phyloP scores from a whole-genome alignment of 2,797 vertebrate species.

The Numenius phaeopus region DNA sequence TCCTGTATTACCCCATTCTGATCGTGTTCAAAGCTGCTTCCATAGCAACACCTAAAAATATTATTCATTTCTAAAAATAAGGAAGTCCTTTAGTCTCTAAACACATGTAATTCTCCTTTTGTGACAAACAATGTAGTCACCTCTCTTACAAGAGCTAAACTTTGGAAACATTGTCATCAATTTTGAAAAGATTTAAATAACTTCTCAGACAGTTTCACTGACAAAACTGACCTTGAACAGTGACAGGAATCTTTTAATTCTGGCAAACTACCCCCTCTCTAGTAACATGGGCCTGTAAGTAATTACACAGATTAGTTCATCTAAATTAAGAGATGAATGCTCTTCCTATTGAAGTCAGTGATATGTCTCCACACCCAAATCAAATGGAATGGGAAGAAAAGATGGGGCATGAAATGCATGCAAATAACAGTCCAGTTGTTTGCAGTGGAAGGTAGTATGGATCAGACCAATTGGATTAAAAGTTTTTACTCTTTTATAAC shows the following conservation, averaged over 20 bases:
- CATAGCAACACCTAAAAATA: slow-evolving; percentile 61
- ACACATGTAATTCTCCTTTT: background rate
- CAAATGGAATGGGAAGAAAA: background rate
- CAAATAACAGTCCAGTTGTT: background rate
- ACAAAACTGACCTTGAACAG: background rate
- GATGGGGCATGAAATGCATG: background rate
- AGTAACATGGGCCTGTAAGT: background rate
- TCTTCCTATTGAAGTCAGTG: background rate
- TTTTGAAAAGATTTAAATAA: background rate
- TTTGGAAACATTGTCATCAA: background rate
- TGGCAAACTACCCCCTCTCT: background rate
- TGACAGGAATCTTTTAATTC: background rate
- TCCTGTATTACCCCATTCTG: background rate
- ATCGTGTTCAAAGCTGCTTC: slow-evolving; percentile 36
- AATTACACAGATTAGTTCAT: background rate
- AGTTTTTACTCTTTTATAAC: background rate
- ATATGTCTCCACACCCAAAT: background rate
- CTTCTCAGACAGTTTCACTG: background rate
- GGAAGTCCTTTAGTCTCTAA: background rate
- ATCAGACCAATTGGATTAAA: background rate
- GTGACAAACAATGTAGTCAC: background rate
- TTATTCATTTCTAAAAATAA: slow-evolving; percentile 50
- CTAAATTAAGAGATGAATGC: background rate
- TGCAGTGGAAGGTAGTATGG: background rate
- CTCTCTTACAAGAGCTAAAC: background rate